phyloP scores from a whole-genome alignment of 2,113 vertebrate species.

The Cinclus mexicanus region DNA sequence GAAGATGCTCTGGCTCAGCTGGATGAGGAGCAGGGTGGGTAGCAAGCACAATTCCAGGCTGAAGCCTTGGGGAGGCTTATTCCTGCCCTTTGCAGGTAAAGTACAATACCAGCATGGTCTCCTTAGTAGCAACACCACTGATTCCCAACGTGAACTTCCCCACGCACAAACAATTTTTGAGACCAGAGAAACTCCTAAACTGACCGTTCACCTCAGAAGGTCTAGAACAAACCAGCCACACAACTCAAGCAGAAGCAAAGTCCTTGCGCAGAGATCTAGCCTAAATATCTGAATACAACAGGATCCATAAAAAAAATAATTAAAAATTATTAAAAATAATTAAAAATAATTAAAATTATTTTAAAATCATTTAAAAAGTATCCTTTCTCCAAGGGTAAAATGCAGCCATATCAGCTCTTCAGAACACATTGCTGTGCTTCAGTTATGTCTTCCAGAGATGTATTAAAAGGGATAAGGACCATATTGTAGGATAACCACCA shows the following conservation, averaged over 20 bases:
- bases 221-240: neutral
- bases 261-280: neutral
- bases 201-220: neutral
- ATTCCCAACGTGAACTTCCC: neutral
- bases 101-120: neutral
- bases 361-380: neutral
- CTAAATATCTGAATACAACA: neutral
- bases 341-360: neutral
- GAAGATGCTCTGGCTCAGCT: neutral
- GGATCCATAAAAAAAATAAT: neutral
- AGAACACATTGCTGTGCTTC: neutral
- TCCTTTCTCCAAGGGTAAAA: neutral
- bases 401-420: neutral
- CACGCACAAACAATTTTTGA: neutral
- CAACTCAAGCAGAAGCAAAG: neutral
- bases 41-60: neutral
- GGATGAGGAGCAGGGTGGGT: neutral
- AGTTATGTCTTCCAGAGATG: neutral
- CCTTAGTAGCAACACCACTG: neutral
- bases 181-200: neutral
- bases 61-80: neutral
- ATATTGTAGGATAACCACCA: conserved; percentile 59
- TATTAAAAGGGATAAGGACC: conserved; percentile 50
- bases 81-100: neutral
- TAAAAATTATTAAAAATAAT: too few species aligned